phyloP scores from a whole-genome alignment of 2,888 invertebrate species.

The Aphelenchoides bicaudatus region DNA sequence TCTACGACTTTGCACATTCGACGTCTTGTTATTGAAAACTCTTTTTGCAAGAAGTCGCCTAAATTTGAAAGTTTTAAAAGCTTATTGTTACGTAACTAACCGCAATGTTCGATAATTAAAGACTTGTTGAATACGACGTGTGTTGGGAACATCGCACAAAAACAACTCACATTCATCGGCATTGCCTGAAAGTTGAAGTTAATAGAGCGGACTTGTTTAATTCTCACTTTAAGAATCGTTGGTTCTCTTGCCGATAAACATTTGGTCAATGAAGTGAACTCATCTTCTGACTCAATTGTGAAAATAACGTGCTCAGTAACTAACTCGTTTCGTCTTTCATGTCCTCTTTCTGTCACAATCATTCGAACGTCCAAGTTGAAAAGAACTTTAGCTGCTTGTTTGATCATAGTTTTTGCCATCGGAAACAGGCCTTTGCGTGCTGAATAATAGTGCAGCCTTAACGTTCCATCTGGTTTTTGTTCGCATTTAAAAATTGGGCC shows the following conservation, averaged over 20 bases:
- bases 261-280: conserved; percentile 10
- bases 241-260: background rate
- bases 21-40: conserved; percentile 47
- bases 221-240: background rate
- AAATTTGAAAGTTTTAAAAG: background rate
- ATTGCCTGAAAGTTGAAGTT: no score
- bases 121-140: conserved; percentile 56
- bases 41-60: conserved; percentile 45
- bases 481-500: conserved; percentile 48
- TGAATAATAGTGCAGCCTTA: conserved; percentile 52
- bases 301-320: conserved; percentile 53
- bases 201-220: no score
- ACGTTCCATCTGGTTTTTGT: conserved; percentile 30
- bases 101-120: conserved; percentile 54
- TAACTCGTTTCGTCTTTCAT: conserved; percentile 46
- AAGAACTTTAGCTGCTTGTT: conserved; percentile 41
- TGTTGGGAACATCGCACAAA: conserved; percentile 48
- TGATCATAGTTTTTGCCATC: conserved; percentile 48
- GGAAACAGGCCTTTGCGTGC: conserved; percentile 51
- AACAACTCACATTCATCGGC: conserved; percentile 23
- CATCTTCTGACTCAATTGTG: conserved; percentile 40
- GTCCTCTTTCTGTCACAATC: conserved; percentile 47
- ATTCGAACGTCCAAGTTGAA: conserved; percentile 51
- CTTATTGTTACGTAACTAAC: conserved; percentile 4
- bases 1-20: conserved; percentile 50